Percentiles rank a stretch among this genome's conserved stretches.
These are phyloP conservation scores for Rhagologus leucostigma DNA, from an alignment of 2,113 vertebrate species.

Conservation along the genomic window DNA sequence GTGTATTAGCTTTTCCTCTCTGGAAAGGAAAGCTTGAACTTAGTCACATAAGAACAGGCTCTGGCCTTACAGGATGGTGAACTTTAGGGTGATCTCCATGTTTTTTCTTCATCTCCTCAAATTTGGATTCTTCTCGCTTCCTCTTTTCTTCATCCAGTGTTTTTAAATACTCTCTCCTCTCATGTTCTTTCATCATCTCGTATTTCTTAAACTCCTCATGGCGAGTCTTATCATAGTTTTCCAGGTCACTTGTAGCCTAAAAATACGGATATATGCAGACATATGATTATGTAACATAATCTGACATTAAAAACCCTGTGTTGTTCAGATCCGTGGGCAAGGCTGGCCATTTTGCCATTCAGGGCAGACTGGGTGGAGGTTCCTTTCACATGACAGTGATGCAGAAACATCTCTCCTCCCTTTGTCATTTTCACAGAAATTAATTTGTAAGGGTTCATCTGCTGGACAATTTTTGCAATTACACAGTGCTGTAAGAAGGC, in stretches of 20 bases:
- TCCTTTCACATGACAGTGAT: background rate
- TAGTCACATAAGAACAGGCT: background rate
- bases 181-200: constrained; percentile 97
- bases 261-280: background rate
- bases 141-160: constrained; percentile 86
- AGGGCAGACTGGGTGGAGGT: background rate
- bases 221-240: constrained; percentile 91
- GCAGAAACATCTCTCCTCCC: background rate
- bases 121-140: constrained; percentile 87
- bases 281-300: background rate
- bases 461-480: background rate
- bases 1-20: background rate
- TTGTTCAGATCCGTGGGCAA: background rate
- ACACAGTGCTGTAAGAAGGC: background rate
- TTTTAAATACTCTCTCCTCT: constrained; percentile 90
- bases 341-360: background rate
- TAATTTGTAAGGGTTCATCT: background rate
- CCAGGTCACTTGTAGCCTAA: constrained; percentile 91
- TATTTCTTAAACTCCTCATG: constrained; percentile 98
- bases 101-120: constrained; percentile 93
- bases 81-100: constrained; percentile 94
- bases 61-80: constrained; percentile 88
- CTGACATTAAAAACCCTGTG: background rate
- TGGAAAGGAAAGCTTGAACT: background rate
- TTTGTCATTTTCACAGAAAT: background rate